Evolutionary conservation across 2,797 vertebrate species (phyloP), one percentile per base, ranked within the genome.

Genomic region (Phalloptychus januarius): DNA sequence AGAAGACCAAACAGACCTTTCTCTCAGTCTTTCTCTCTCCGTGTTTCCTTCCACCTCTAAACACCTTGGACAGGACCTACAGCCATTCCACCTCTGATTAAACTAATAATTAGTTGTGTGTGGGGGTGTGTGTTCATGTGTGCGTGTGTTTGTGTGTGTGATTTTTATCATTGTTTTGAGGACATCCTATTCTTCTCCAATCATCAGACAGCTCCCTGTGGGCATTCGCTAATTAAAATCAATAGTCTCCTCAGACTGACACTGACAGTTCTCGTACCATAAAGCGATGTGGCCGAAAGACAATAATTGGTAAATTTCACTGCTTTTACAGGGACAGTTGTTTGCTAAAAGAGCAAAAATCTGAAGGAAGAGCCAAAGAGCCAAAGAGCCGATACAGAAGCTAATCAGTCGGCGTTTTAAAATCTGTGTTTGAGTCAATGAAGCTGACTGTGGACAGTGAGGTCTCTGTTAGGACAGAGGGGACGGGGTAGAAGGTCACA

Each of bases 211-310:
- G 96, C 96, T 97, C 97, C 96, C 96, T 96, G 95, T 96, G 97
- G 98, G 97, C 97, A 96, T 96, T 96, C 93, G 90, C 97, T 99
- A 99, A 98, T 99, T 98, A 98, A 99, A 98, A 99, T 99, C 98
- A 99, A 99, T 99, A 98, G 96, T 96, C 96, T 97, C 96, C 96
- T 97, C 94, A 18, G 94, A 96, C 83, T 91, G 92, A 91, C 90
- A 90, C 89, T 89, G 88, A 91, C 82, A 91, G 84, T 89, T 81
- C 67, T 18, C 93, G 95, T 87, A 89, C 93, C 89, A 96, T 92
- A 71, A 91, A 79, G 75, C 74, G 36, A 86, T 52, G 71, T 15
- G 31, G 71, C 58, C 28, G 2, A 80, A 65, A 78, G 61, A 89
- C 74, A 61, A 84, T 77, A 77, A 69, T 86, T 75, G 80, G 77